A percentile compares a stretch with the other conserved stretches of the same genome.
Evolutionary conservation across 1,140 invertebrate genomes (phyloP).

Genomic region (Nylanderia fulva): DNA sequence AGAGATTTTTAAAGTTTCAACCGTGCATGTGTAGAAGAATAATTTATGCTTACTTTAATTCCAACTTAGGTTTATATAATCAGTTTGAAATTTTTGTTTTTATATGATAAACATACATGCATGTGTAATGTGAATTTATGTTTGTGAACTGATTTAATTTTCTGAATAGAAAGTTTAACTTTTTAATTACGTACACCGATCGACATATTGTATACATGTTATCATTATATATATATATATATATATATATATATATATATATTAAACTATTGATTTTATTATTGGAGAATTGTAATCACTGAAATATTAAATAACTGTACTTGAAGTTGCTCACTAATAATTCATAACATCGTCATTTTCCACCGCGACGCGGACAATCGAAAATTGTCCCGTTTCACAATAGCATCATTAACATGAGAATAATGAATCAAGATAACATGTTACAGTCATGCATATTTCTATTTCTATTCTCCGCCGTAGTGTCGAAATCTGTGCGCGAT

Average conservation of each 20-base stretch:
- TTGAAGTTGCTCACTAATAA: not conserved
- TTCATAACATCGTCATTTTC: not conserved
- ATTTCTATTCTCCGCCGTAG: not conserved
- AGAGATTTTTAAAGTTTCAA: no score
- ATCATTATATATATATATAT: not conserved
- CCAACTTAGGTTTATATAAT: no score
- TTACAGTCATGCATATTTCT: not conserved
- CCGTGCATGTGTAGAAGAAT: no score
- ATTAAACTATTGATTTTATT: not conserved
- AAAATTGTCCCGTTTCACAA: not conserved
- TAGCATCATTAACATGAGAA: not conserved
- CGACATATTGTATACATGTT: no score
- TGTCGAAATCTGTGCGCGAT: not conserved
- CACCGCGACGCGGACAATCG: not conserved
- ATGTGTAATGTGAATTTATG: not conserved
- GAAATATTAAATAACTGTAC: not conserved
- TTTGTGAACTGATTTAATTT: not conserved
- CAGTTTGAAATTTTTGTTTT: not conserved
- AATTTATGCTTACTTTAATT: no score
- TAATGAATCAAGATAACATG: not conserved
- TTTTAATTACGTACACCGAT: not conserved
- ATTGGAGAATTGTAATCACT: not conserved
- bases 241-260: not conserved
- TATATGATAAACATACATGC: not conserved
- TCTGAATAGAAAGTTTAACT: not conserved